Percentiles rank a stretch among this genome's conserved stretches.
Evolutionary conservation across 2,888 invertebrate genomes (phyloP).

Genomic region (Melanophora roralis): DNA sequence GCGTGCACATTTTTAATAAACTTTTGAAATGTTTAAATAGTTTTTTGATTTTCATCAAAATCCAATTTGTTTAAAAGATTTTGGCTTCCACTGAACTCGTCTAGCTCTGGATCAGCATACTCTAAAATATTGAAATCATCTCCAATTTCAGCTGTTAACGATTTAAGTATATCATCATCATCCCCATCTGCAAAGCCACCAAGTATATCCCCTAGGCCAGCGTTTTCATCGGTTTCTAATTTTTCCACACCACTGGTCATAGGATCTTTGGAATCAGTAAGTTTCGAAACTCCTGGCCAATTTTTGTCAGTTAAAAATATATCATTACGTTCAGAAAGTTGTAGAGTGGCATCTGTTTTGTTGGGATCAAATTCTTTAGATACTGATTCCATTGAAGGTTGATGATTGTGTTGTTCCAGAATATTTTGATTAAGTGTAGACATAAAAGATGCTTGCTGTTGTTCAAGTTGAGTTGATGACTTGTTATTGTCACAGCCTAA

Average conservation of each 20-base stretch:
- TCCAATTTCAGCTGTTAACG: conserved; percentile 88
- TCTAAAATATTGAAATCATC: conserved; percentile 96
- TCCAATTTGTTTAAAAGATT: conserved; percentile 92
- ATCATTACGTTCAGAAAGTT: conserved; percentile 56
- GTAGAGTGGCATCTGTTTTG: conserved; percentile 43
- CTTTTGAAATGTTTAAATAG: conserved; percentile 22
- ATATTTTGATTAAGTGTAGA: conserved; percentile 57
- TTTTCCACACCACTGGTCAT: conserved; percentile 78
- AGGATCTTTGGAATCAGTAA: conserved; percentile 47
- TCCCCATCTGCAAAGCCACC: conserved; percentile 91
- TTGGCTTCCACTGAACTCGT: conserved; percentile 87
- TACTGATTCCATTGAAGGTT: conserved; percentile 26
- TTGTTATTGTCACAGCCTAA: conserved; percentile 33
- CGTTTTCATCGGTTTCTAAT: conserved; percentile 82
- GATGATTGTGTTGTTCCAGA: conserved; percentile 49
- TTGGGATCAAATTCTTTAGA: conserved; percentile 40
- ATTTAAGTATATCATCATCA: conserved; percentile 89
- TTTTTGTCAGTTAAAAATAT: conserved; percentile 58
- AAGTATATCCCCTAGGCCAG: conserved; percentile 86
- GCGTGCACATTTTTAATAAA: too few species aligned
- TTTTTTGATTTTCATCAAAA: conserved; percentile 80
- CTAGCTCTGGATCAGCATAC: conserved; percentile 95
- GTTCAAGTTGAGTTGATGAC: conserved; percentile 36
- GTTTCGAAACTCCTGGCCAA: conserved; percentile 53
- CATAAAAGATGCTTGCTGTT: conserved; percentile 61